phyloP scores from a whole-genome alignment of 2,113 vertebrate species.

The Syngnathus typhle region DNA sequence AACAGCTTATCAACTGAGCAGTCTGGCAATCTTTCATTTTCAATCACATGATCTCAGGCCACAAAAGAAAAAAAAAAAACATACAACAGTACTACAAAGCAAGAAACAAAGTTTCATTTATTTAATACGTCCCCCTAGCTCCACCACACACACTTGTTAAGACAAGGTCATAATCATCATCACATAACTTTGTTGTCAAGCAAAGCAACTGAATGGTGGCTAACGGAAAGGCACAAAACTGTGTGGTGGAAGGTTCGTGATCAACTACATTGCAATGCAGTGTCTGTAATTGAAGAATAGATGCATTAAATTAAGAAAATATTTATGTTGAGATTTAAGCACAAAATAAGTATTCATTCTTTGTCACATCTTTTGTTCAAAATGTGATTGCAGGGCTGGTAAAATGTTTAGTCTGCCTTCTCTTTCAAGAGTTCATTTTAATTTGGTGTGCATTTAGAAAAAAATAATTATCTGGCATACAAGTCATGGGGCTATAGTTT shows the following conservation, averaged over 20 bases:
- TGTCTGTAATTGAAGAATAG: background rate
- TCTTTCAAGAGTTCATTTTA: slow-evolving; percentile 9
- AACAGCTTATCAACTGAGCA: background rate
- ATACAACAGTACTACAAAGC: slow-evolving; percentile 60
- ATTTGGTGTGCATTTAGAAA: slow-evolving; percentile 3
- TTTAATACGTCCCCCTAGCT: slow-evolving; percentile 50
- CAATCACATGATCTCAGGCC: background rate
- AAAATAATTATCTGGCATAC: slow-evolving; percentile 1
- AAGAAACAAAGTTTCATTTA: slow-evolving; percentile 63
- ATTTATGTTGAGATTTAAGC: background rate
- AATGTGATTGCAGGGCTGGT: slow-evolving; percentile 22
- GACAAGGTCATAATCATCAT: slow-evolving; percentile 53
- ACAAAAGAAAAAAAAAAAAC: background rate
- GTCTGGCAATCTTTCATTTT: background rate
- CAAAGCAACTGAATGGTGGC: slow-evolving; percentile 43
- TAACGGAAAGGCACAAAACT: slow-evolving; percentile 67
- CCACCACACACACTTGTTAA: slow-evolving; percentile 10
- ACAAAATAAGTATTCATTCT: too few species aligned
- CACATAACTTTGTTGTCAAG: slow-evolving; percentile 54
- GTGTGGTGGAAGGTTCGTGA: background rate
- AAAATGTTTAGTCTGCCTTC: slow-evolving; percentile 56
- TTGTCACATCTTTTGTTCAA: background rate
- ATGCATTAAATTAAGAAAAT: background rate
- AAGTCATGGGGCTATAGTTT: slow-evolving; percentile 30
- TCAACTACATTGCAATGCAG: slow-evolving; percentile 2